Conservation (phyloP, 2,888 invertebrate species). For the Malachius bipustulatus region DNA sequence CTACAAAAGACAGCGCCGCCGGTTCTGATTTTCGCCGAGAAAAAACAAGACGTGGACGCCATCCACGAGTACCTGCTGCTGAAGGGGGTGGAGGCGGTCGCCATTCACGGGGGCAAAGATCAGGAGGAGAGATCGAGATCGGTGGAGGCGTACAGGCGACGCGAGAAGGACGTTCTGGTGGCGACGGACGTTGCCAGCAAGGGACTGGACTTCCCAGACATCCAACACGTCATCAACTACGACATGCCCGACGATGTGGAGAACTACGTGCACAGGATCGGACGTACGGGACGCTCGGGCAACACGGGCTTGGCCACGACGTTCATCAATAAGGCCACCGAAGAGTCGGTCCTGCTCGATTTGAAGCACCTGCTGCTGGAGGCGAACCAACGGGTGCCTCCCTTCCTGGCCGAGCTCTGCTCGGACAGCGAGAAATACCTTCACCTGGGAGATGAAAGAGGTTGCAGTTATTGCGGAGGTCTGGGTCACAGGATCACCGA, state of each 20-base stretch:
- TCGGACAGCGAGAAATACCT: constrained; percentile 84
- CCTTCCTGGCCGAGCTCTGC: constrained; percentile 79
- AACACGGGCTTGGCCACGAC: constrained; percentile 92
- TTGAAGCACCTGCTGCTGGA: constrained; percentile 90
- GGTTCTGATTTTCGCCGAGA: constrained; percentile 95
- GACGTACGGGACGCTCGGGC: constrained; percentile 85
- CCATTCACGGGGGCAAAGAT: constrained; percentile 98
- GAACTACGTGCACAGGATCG: constrained; percentile 71
- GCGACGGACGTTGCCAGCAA: constrained; percentile 99
- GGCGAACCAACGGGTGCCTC: constrained; percentile 87
- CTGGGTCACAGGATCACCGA: constrained; percentile 97
- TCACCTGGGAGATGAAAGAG: constrained; percentile 80
- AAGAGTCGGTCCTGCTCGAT: constrained; percentile 88
- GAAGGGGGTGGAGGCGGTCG: constrained; percentile 95
- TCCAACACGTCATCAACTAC: constrained; percentile 98
- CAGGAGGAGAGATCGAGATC: constrained; percentile 93
- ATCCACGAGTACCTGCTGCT: constrained; percentile 95
- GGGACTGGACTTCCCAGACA: constrained; percentile 94
- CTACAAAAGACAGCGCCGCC: constrained; percentile 94
- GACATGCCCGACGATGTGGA: constrained; percentile 99
- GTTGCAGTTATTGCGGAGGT: constrained; percentile 98
- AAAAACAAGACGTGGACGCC: constrained; percentile 98
- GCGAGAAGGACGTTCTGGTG: constrained; percentile 92
- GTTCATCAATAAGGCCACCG: constrained; percentile 87
- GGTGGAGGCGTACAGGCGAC: constrained; percentile 83